Evolutionary conservation across 2,113 vertebrate genomes (phyloP), one percentile per base, ranked within the genome.

Genomic region (Xiphophorus hellerii): DNA sequence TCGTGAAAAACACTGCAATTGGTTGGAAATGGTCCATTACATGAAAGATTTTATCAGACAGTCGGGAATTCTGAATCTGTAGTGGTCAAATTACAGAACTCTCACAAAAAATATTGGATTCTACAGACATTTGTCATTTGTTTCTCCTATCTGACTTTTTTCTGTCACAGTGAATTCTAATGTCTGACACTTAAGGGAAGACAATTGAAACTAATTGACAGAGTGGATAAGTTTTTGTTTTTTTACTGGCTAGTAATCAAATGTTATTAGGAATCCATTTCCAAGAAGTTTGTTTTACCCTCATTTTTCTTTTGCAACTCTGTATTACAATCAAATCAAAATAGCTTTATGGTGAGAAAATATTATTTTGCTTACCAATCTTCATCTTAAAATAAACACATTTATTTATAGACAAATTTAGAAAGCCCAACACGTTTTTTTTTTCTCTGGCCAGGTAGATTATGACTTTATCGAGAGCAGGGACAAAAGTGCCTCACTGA

Each of bases 11-110:
- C 62, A 44, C 81, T 15, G 72, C 39, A 81, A 89, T 86, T 91
- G 87, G 87, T 82, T 89, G 84, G 83, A 84, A 84, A 88, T 84
- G 81, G 77, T 76, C 84, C 85, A 88, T 92, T 90, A 88, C 73
- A 73, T 81, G 77, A 85, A 84, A 78, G 89, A 91, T 90, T 81
- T 58, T 83, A 89, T 92, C 91, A 62, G 84, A 74, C 67, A 67
- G 81, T 86, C 87, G 81, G 88, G 84, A 92, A 90, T 62, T 61
- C 70, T 39, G 35, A 20, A 61, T 84, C 77, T 74, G 74, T 79
- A 71, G 35, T 73, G 74, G 68, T 77, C 71, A 87, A 89, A 89
- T 88, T 78, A 85, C 28, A 77, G 61, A 78, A 68, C 80, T 80
- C 74, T 84, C 66, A 84, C 73, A 69, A 84, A 84, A 71, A 76